A percentile compares a stretch with the other conserved stretches of the same genome.
These are phyloP conservation scores for Noctua janthina DNA, from an alignment of 2,888 invertebrate genomes.

Conservation along the genomic window DNA sequence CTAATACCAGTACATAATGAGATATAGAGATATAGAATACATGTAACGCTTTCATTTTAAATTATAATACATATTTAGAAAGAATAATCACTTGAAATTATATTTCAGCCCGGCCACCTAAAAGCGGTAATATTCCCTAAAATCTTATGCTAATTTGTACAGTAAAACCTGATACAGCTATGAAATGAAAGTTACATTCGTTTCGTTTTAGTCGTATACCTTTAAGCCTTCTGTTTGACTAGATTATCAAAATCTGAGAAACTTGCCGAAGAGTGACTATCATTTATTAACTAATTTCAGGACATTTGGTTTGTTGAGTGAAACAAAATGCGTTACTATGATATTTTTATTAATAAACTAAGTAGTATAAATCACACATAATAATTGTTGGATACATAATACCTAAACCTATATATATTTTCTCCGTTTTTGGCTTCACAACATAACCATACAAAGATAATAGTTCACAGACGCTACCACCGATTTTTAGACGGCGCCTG, in stretches of 20 bases:
- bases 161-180: slow-evolving; percentile 18
- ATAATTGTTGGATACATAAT: slow-evolving; percentile 45
- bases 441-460: slow-evolving; percentile 43
- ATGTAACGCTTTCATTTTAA: slow-evolving; percentile 20
- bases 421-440: slow-evolving; percentile 45
- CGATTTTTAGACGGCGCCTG: slow-evolving; percentile 47
- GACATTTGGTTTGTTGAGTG: slow-evolving; percentile 29
- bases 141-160: slow-evolving; percentile 24
- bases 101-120: slow-evolving; percentile 28
- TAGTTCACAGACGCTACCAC: slow-evolving; percentile 48
- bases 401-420: slow-evolving; percentile 44
- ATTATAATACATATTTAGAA: slow-evolving; percentile 22
- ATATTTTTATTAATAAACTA: slow-evolving; percentile 38
- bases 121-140: slow-evolving; percentile 27
- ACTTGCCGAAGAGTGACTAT: slow-evolving; percentile 25
- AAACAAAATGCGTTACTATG: slow-evolving; percentile 31
- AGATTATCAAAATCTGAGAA: slow-evolving; percentile 24
- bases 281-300: slow-evolving; percentile 27
- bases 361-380: slow-evolving; percentile 46
- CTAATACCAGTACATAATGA: slow-evolving; percentile 25
- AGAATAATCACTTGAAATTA: slow-evolving; percentile 28
- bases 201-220: slow-evolving; percentile 21
- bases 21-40: slow-evolving; percentile 21
- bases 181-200: slow-evolving; percentile 21
- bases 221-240: slow-evolving; percentile 26